Conservation (phyloP, 2,888 invertebrate species). For the Rhagophthalmus giganteus region DNA sequence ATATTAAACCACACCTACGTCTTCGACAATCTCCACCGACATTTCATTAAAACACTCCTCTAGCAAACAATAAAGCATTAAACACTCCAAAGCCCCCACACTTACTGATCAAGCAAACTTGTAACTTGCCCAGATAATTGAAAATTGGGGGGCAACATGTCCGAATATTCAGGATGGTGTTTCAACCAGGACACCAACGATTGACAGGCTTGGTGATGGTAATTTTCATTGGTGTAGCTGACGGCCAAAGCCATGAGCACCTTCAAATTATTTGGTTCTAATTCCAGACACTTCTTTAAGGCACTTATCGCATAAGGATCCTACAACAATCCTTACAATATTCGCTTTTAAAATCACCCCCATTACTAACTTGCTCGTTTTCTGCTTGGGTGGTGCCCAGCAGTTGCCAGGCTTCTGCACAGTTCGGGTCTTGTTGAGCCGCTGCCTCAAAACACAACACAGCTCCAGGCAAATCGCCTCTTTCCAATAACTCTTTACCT, state of each 20-base stretch:
- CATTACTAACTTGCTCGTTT: conserved; percentile 77
- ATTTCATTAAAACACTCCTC: no score
- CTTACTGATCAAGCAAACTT: conserved; percentile 57
- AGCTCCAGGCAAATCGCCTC: conserved; percentile 93
- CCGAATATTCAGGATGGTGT: conserved; percentile 79
- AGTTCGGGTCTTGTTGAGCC: conserved; percentile 77
- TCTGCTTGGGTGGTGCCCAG: conserved; percentile 93
- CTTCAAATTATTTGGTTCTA: conserved; percentile 78
- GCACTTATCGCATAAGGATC: conserved; percentile 93
- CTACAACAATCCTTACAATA: no score
- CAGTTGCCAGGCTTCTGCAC: conserved; percentile 82
- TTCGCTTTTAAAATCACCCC: no score
- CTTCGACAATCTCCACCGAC: no score
- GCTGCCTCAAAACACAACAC: conserved; percentile 96
- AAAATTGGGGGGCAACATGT: conserved; percentile 65
- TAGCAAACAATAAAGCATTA: no score
- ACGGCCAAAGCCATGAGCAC: conserved; percentile 91
- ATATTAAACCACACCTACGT: no score
- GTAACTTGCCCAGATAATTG: conserved; percentile 56
- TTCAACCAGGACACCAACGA: conserved; percentile 78
- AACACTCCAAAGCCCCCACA: conserved; percentile 18
- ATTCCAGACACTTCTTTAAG: conserved; percentile 77
- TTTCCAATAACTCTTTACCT: conserved; percentile 79
- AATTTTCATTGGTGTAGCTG: conserved; percentile 94
- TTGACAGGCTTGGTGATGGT: conserved; percentile 85